Evolutionary conservation across 2,888 invertebrate species (phyloP).

Genomic region (Physocephala rufipes): DNA sequence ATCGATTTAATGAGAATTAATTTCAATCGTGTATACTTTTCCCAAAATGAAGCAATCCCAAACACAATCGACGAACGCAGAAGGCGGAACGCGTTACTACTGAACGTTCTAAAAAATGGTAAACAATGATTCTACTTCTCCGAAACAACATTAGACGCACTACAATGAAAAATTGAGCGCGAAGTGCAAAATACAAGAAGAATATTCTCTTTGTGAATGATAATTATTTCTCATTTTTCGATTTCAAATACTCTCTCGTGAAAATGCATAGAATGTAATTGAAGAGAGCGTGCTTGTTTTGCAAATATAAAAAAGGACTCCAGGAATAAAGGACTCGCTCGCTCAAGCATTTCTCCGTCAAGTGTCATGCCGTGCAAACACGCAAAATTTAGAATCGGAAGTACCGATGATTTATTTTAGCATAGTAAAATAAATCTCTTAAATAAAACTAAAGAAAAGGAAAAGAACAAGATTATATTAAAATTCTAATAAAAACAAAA

Average conservation of each 20-base stretch:
- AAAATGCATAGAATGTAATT: neutral
- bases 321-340: constrained; percentile 33
- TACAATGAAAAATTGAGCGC: constrained; percentile 22
- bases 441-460: neutral
- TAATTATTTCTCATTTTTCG: constrained; percentile 23
- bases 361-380: constrained; percentile 42
- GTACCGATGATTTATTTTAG: constrained; percentile 6
- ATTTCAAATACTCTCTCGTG: constrained; percentile 27
- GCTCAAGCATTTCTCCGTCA: constrained; percentile 48
- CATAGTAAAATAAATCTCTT: neutral
- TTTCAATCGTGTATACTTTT: neutral
- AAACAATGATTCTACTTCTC: constrained; percentile 7
- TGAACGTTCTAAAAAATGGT: constrained; percentile 7
- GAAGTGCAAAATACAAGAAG: constrained; percentile 42
- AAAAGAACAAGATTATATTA: constrained; percentile 10
- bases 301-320: constrained; percentile 4
- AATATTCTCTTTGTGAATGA: constrained; percentile 19
- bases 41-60: neutral
- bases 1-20: constrained; percentile 35
- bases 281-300: constrained; percentile 15
- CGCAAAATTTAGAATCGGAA: constrained; percentile 10
- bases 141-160: constrained; percentile 27
- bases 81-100: constrained; percentile 15
- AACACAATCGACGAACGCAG: too few species aligned
- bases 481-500: neutral